Conservation (phyloP, 1,140 invertebrate genomes). For the Lepeophtheirus salmonis region DNA sequence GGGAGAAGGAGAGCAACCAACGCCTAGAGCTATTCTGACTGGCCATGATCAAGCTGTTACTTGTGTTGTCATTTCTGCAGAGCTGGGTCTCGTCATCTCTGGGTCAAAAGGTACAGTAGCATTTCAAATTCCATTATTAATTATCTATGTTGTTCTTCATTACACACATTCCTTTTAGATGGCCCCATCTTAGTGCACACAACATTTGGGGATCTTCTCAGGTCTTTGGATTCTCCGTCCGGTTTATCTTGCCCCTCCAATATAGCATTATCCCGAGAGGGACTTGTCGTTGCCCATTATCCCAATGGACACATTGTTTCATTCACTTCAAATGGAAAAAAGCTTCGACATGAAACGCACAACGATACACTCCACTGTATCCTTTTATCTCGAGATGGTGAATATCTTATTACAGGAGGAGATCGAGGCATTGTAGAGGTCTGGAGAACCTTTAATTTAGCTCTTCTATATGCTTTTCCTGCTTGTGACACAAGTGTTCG, state of each 20-base stretch:
- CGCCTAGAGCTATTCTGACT: constrained; percentile 82
- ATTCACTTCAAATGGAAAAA: constrained; percentile 75
- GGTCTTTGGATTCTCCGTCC: constrained; percentile 60
- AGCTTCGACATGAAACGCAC: constrained; percentile 65
- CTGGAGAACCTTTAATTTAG: constrained; percentile 90
- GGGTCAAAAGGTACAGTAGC: constrained; percentile 62
- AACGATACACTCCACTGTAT: constrained; percentile 80
- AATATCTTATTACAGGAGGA: constrained; percentile 90
- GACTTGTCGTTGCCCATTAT: constrained; percentile 85
- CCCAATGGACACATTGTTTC: constrained; percentile 75
- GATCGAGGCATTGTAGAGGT: constrained; percentile 94
- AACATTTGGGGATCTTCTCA: constrained; percentile 88
- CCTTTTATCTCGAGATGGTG: constrained; percentile 83
- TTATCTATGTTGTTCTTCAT: constrained; percentile 1
- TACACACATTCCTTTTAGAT: constrained; percentile 35
- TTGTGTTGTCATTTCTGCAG: constrained; percentile 86
- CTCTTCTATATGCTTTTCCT: constrained; percentile 88
- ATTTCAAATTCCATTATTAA: too few species aligned
- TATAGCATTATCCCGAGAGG: constrained; percentile 42
- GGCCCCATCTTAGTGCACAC: constrained; percentile 93
- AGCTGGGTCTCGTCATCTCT: constrained; percentile 90
- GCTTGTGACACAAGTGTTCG: constrained; percentile 80
- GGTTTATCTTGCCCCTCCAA: constrained; percentile 34
- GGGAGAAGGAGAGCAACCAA: constrained; percentile 81
- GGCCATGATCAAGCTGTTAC: constrained; percentile 90